phyloP scores from a whole-genome alignment of 1,140 invertebrate species.

The Cherax quadricarinatus region DNA sequence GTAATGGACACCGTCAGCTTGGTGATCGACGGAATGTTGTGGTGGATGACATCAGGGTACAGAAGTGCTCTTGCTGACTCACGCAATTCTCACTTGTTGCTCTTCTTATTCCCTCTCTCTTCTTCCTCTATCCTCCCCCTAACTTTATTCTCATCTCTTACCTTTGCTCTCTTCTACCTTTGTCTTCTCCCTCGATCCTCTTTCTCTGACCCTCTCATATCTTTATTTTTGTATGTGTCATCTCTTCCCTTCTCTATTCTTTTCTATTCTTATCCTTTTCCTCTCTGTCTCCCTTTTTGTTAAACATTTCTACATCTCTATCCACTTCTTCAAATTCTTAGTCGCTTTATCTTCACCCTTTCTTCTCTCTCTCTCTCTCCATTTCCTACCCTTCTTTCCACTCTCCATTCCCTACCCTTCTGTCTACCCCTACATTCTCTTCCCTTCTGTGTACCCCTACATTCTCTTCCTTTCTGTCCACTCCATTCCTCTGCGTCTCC shows the following conservation, averaged over 20 bases:
- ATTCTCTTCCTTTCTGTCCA: not conserved
- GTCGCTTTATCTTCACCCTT: no score
- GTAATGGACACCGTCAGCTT: not conserved
- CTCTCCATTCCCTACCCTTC: no score
- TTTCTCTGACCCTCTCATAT: no score
- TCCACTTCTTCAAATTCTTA: no score
- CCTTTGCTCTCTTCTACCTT: not conserved
- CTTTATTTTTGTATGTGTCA: no score
- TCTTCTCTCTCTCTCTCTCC: not conserved
- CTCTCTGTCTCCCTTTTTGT: not conserved
- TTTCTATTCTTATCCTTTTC: not conserved
- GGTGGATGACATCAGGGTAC: conserved; percentile 4
- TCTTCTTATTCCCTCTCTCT: not conserved
- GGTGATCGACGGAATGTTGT: not conserved
- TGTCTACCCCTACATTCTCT: no score
- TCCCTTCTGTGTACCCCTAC: no score
- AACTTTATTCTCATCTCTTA: not conserved
- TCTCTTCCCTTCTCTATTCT: not conserved
- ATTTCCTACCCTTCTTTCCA: no score
- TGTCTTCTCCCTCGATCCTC: not conserved
- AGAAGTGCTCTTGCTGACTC: not conserved
- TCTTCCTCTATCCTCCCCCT: not conserved
- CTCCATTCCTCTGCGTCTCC: not conserved
- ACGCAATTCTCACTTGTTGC: conserved; percentile 18
- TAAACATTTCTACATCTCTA: no score